Evolutionary conservation across 2,113 vertebrate genomes (phyloP), one percentile per base, ranked within the genome.

Genomic region (Tachysurus vachellii): DNA sequence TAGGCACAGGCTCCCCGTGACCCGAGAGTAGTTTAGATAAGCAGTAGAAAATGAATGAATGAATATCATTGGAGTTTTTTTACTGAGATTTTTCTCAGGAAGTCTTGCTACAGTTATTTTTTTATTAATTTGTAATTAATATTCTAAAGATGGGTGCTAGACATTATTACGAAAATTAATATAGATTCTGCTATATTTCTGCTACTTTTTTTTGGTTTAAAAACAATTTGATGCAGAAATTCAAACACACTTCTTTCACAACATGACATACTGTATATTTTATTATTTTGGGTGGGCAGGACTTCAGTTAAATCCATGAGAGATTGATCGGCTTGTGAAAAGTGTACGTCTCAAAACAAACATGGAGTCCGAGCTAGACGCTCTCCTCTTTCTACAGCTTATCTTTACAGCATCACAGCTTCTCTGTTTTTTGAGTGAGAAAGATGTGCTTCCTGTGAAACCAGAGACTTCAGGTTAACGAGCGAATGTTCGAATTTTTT

Each of bases 361-460:
- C 26, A 79, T 17, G 2, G 23, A 56, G 75, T 3, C 19, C 4
- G 50, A 57, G 17, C 50, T 56, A 12, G 53, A 53, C 26, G 6
- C 13, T 53, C 2, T 6, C n/a, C n/a, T 56, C 50, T 54, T 28
- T 76, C 47, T 76, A 53, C 23, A 76, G 47, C 28, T 12, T 56
- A 53, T 54, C 47, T 54, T 80, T 36, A 57, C 28, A 59, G 11
- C 54, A 80, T 80, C 77, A 21, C 5, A 11, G 5, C 54, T 23
- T 80, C n/a, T 19, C 53, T 57, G 79, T 23, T 80, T 10, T 59
- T 57, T 59, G 28, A 59, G 5, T 36, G 79, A 80, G 56, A 80
- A 59, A 59, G 54, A 80, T 80, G 53, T 80, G 53, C 57, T 80
- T 80, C 28, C 54, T 80, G 77, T 80, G 77, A 80, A 80, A 80